Evolutionary conservation across 2,888 invertebrate species (phyloP).

Genomic region (Coelogynopora nodosa): DNA sequence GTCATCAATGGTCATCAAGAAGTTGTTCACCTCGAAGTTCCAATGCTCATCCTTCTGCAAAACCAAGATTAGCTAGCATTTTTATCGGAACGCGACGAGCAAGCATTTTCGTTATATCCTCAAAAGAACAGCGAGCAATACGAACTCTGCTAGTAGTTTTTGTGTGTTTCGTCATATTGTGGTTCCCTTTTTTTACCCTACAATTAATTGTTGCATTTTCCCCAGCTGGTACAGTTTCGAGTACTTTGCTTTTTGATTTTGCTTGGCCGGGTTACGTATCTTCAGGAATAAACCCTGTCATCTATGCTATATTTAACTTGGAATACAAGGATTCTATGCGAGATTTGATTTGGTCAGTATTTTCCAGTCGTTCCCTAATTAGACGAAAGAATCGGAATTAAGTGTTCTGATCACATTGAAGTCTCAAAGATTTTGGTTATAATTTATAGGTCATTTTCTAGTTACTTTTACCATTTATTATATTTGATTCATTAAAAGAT

Average conservation of each 20-base stretch:
- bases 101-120: conserved; percentile 36
- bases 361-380: background rate
- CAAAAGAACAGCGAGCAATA: conserved; percentile 45
- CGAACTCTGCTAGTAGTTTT: conserved; percentile 44
- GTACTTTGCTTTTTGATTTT: conserved; percentile 40
- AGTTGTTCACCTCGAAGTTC: background rate
- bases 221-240: background rate
- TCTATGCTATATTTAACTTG: conserved; percentile 41
- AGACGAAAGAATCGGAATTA: background rate
- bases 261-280: conserved; percentile 45
- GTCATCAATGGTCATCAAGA: background rate
- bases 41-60: background rate
- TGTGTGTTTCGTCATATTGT: conserved; percentile 42
- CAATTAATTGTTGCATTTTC: conserved; percentile 39
- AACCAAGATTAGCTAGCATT: background rate
- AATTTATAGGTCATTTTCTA: too few relatives aligned
- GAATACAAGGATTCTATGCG: conserved; percentile 38
- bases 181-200: conserved; percentile 44
- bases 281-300: conserved; percentile 43
- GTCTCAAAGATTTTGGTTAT: too few relatives aligned
- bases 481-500: too few relatives aligned
- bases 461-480: too few relatives aligned
- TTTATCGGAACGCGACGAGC: background rate
- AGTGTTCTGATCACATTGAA: too few relatives aligned
- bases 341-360: background rate